A percentile compares a stretch with the other conserved stretches of the same genome.
phyloP scores from a whole-genome alignment of 2,888 invertebrate species.

The Ditylenchus weischeri region DNA sequence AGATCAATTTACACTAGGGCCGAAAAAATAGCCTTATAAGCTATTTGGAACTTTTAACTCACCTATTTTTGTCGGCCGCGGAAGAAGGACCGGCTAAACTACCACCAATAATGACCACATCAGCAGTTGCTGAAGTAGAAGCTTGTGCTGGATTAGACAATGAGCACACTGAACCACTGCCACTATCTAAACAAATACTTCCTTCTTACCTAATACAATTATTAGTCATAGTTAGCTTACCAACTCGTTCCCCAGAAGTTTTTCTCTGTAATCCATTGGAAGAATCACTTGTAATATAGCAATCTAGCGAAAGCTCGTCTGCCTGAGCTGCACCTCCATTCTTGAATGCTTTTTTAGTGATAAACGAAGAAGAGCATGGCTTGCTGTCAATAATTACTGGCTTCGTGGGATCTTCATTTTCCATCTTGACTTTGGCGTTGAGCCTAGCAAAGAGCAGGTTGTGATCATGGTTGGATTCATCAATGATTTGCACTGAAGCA shows the following conservation, averaged over 20 bases:
- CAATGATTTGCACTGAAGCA: too few relatives aligned
- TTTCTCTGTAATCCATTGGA: background rate
- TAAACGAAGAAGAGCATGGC: background rate
- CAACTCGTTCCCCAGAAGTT: background rate
- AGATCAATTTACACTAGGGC: too few relatives aligned
- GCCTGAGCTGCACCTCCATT: background rate
- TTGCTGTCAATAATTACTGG: too few relatives aligned
- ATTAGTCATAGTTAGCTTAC: background rate
- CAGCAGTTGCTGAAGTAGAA: background rate
- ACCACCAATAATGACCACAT: background rate
- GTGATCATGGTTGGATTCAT: background rate
- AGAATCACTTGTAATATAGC: background rate
- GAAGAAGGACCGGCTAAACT: too few relatives aligned
- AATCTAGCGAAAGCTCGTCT: background rate
- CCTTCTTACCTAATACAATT: background rate
- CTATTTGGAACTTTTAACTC: too few relatives aligned
- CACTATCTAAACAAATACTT: background rate
- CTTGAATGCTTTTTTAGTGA: background rate
- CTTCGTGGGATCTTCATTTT: background rate
- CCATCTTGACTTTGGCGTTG: slow-evolving; percentile 1
- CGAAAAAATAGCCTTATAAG: too few relatives aligned
- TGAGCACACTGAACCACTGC: slow-evolving; percentile 4
- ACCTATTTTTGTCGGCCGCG: too few relatives aligned
- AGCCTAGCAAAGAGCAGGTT: background rate
- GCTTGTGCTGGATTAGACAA: slow-evolving; percentile 2